A percentile compares a stretch with the other conserved stretches of the same genome.
Evolutionary conservation across 2,113 vertebrate species (phyloP).

Genomic region (Melospiza melodia): DNA sequence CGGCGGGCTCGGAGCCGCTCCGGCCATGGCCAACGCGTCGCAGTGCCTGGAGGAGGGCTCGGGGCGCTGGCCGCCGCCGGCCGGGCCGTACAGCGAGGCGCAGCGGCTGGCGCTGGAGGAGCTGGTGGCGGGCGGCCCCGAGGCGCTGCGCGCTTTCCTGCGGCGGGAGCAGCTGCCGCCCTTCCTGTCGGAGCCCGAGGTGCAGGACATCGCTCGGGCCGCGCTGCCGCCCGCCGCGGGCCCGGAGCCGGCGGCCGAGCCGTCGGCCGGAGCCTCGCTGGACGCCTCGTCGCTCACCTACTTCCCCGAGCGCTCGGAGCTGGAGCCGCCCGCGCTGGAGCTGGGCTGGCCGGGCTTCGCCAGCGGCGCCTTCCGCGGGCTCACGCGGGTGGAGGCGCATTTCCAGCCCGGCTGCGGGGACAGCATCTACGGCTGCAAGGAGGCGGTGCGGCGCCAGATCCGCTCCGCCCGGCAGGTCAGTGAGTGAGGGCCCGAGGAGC

Average conservation of each 20-base stretch:
- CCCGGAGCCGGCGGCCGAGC: slow-evolving; percentile 73
- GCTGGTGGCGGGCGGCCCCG: slow-evolving; percentile 81
- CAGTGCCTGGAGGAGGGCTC: neutral
- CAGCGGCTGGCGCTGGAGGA: slow-evolving; percentile 92
- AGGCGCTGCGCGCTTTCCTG: slow-evolving; percentile 75
- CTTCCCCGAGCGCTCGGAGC: slow-evolving; percentile 91
- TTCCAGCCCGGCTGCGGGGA: slow-evolving; percentile 90
- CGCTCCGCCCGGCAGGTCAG: slow-evolving; percentile 86
- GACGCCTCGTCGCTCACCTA: slow-evolving; percentile 94
- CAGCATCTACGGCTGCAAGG: slow-evolving; percentile 87
- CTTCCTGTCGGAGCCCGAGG: slow-evolving; percentile 90
- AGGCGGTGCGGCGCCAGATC: slow-evolving; percentile 88
- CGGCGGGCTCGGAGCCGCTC: neutral
- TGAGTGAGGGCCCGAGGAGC: too few relatives aligned
- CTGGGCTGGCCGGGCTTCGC: slow-evolving; percentile 90
- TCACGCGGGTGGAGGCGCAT: slow-evolving; percentile 88
- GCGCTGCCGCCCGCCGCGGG: slow-evolving; percentile 68
- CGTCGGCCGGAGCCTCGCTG: slow-evolving; percentile 72
- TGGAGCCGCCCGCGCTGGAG: slow-evolving; percentile 91
- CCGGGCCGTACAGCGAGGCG: slow-evolving; percentile 86
- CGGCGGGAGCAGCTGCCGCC: slow-evolving; percentile 81
- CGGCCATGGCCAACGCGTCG: slow-evolving; percentile 38
- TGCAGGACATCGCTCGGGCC: slow-evolving; percentile 68
- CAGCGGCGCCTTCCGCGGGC: slow-evolving; percentile 75
- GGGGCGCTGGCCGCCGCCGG: neutral